Evolutionary conservation across 1,140 invertebrate species (phyloP).

Genomic region (Achroia grisella): DNA sequence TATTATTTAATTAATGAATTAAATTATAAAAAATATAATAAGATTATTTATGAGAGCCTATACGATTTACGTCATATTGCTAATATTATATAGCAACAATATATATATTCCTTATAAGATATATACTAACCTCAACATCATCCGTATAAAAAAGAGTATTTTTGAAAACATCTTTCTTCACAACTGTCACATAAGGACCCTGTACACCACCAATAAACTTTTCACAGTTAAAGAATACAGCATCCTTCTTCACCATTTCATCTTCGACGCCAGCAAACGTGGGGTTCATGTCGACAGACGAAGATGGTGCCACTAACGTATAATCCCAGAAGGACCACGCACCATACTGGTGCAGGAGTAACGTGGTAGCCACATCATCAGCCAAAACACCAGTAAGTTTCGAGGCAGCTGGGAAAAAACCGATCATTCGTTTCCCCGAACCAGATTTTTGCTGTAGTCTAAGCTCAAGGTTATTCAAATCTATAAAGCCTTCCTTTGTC

Average conservation of each 20-base stretch:
- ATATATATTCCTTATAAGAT: not conserved
- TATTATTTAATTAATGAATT: no score
- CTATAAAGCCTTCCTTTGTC: conserved; percentile 85
- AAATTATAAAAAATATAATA: no score
- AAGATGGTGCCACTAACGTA: conserved; percentile 87
- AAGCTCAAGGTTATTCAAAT: conserved; percentile 84
- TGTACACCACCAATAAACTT: conserved; percentile 94
- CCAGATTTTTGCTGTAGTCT: conserved; percentile 78
- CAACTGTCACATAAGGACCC: conserved; percentile 81
- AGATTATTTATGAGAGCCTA: no score
- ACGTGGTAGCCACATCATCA: conserved; percentile 88
- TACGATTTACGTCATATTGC: no score
- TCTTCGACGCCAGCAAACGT: conserved; percentile 77
- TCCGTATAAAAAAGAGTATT: conserved; percentile 58
- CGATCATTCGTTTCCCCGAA: conserved; percentile 79
- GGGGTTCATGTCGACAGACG: conserved; percentile 91
- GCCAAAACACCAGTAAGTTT: conserved; percentile 92
- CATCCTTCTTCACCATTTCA: conserved; percentile 87
- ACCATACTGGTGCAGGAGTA: conserved; percentile 86
- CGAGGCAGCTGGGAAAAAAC: conserved; percentile 90
- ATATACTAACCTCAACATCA: conserved; percentile 67
- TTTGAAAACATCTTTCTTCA: conserved; percentile 72
- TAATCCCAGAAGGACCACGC: conserved; percentile 94
- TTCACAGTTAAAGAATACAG: conserved; percentile 92
- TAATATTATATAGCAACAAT: no score